A percentile compares a stretch with the other conserved stretches of the same genome.
These are phyloP conservation scores for Erebia epiphron DNA, from an alignment of 2,888 invertebrate genomes.

Conservation along the genomic window DNA sequence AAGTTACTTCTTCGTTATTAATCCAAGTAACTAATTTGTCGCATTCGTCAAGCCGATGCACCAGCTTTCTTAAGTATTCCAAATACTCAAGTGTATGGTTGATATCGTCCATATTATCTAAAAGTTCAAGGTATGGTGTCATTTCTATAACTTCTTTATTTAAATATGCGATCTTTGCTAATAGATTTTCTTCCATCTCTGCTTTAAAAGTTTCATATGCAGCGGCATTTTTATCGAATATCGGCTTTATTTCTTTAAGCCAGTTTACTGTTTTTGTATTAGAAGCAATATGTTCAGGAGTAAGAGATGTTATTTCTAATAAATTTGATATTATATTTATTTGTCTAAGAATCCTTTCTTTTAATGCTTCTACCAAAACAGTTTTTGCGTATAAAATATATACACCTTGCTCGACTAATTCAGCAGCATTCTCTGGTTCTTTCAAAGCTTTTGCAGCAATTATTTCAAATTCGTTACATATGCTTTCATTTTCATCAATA, in stretches of 20 bases:
- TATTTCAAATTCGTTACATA: constrained; percentile 88
- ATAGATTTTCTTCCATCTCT: constrained; percentile 91
- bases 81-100: constrained; percentile 90
- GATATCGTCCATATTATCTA: constrained; percentile 93
- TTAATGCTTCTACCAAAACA: constrained; percentile 86
- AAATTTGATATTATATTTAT: constrained; percentile 86
- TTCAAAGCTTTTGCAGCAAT: constrained; percentile 87
- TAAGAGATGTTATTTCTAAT: constrained; percentile 89
- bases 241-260: constrained; percentile 90
- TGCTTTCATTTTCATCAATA: constrained; percentile 85
- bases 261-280: constrained; percentile 93
- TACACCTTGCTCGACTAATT: constrained; percentile 90
- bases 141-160: constrained; percentile 88
- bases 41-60: constrained; percentile 88
- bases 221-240: constrained; percentile 91
- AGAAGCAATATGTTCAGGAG: constrained; percentile 88
- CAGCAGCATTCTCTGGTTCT: constrained; percentile 90
- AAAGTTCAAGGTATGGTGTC: constrained; percentile 88
- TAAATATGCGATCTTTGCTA: constrained; percentile 86
- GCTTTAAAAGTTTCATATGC: constrained; percentile 92
- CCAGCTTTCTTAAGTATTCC: constrained; percentile 88
- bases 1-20: constrained; percentile 93
- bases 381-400: constrained; percentile 92
- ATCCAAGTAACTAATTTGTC: constrained; percentile 92
- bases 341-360: constrained; percentile 86